Evolutionary conservation across 2,113 vertebrate species (phyloP), one percentile per base, ranked within the genome.

Genomic region (Datnioides undecimradiatus): DNA sequence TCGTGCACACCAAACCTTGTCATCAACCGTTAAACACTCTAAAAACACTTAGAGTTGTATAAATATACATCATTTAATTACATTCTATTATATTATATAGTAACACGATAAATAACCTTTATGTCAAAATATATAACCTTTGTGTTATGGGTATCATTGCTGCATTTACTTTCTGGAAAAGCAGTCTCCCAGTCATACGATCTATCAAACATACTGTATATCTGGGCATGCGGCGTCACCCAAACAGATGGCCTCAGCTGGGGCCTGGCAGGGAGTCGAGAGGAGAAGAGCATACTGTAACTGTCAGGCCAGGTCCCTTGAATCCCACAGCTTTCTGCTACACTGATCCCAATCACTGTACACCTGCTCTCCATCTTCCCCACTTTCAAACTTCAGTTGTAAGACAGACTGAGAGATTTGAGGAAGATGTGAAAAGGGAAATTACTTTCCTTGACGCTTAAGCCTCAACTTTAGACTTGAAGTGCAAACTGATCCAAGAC

Each of bases 291-390:
- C 82, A 86, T 84, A 91, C 87, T 92, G 87, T 79, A 80, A 87
- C 83, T 88, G 86, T 91, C 88, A 91, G 83, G 87, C 82, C 81
- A 75, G 80, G 89, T 89, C 87, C 67, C 83, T 83, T 41, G 84
- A 92, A 91, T 84, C 88, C 75, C 80, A 84, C 86, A 71, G 89
- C 89, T 89, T 91, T 92, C 90, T 87, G 90, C 92, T 89, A 92
- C 90, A 84, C 79, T 88, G 89, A 91, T 92, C 89, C 84, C 91
- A 85, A 85, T 82, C 79, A 85, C 73, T 2, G 58, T 78, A 82
- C 92, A 92, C 90, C 89, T 92, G 90, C 82, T 91, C 78, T 82
- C 88, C 76, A 73, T 84, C 81, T 81, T 70, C 76, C 72, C 46
- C 63, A 86, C 80, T 86, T 81, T 86, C 75, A 80, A 90, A 88